These are phyloP conservation scores for Gastrophysa polygoni DNA, from an alignment of 2,888 invertebrate genomes.

Conservation along the genomic window DNA sequence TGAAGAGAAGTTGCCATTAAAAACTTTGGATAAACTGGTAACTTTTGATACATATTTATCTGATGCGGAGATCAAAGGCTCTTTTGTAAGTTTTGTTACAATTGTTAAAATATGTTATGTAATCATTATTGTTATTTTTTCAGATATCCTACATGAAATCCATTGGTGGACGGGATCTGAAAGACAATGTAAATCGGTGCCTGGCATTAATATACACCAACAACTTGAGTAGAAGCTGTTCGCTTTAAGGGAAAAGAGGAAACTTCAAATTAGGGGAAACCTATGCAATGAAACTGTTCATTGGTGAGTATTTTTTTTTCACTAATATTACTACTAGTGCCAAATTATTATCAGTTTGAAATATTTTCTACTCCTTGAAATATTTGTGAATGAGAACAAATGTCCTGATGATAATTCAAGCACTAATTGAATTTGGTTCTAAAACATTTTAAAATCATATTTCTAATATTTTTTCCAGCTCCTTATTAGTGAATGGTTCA, in stretches of 20 bases:
- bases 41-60: not conserved
- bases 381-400: not conserved
- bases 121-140: not conserved
- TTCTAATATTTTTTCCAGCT: not conserved
- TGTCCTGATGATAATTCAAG: not conserved
- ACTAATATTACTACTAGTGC: not conserved
- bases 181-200: slow-evolving; percentile 13
- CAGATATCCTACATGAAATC: slow-evolving; percentile 16
- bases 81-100: slow-evolving; percentile 4
- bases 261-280: slow-evolving; percentile 13
- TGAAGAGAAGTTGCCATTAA: not conserved
- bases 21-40: not conserved
- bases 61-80: slow-evolving; percentile 3
- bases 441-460: slow-evolving; percentile 3
- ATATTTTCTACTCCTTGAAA: not conserved
- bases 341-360: not conserved
- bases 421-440: not conserved
- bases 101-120: not conserved
- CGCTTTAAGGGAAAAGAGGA: slow-evolving; percentile 14
- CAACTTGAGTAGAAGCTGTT: slow-evolving; percentile 12
- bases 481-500: not conserved
- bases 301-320: slow-evolving; percentile 8
- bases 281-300: slow-evolving; percentile 11
- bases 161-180: slow-evolving; percentile 9
- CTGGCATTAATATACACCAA: slow-evolving; percentile 9